phyloP scores from a whole-genome alignment of 2,797 vertebrate species.

The Sternarchorhynchus goeldii region DNA sequence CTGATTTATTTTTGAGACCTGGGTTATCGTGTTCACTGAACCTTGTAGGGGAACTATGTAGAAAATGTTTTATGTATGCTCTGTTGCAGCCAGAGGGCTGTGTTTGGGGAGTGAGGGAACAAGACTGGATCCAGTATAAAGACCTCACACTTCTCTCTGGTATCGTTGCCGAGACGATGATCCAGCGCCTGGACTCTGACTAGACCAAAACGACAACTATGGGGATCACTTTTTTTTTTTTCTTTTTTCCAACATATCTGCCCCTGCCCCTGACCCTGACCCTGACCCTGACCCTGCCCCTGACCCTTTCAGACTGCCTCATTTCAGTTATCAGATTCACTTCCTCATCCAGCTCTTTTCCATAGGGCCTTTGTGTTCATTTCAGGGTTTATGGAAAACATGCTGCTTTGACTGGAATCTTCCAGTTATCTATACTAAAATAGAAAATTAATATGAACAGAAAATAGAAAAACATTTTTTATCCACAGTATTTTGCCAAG shows the following conservation, averaged over 20 bases:
- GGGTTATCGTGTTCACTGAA: neutral
- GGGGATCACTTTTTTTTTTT: neutral
- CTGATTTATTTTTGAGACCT: too few relatives aligned
- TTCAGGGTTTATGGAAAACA: neutral
- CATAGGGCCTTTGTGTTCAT: neutral
- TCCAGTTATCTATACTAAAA: neutral
- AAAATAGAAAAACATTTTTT: too few relatives aligned
- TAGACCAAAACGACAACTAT: constrained; percentile 49
- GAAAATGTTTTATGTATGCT: constrained; percentile 10
- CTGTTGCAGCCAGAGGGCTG: constrained; percentile 64
- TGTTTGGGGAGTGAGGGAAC: constrained; percentile 69
- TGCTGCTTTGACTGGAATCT: neutral
- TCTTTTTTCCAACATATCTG: neutral
- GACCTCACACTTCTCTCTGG: constrained; percentile 68
- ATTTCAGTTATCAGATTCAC: too few relatives aligned
- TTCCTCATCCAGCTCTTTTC: too few relatives aligned
- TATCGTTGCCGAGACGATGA: constrained; percentile 61
- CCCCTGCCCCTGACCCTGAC: too few relatives aligned
- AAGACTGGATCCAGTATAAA: constrained; percentile 66
- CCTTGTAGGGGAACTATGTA: neutral
- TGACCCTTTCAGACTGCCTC: too few relatives aligned
- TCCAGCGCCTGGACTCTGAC: constrained; percentile 60
- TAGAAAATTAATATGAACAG: neutral
- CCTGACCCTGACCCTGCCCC: too few relatives aligned
- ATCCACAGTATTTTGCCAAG: too few relatives aligned